Evolutionary conservation across 2,113 vertebrate species (phyloP).

Genomic region (Verasper variegatus): DNA sequence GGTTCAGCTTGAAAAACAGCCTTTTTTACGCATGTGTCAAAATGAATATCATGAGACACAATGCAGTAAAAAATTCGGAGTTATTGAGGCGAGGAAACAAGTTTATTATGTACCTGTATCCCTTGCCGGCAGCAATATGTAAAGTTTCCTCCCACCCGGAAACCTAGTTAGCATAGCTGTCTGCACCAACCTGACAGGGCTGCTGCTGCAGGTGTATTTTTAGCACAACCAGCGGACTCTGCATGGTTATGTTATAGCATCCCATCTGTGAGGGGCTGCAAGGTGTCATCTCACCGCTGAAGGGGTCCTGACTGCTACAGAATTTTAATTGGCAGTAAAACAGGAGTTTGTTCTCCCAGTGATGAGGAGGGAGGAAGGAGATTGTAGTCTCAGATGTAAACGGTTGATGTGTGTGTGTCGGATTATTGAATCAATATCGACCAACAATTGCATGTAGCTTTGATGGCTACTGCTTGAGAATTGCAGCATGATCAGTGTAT

Average conservation of each 20-base stretch:
- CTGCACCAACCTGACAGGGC: slow-evolving; percentile 41
- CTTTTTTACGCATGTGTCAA: neutral
- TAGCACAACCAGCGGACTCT: slow-evolving; percentile 44
- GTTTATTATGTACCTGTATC: slow-evolving; percentile 25
- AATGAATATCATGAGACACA: slow-evolving; percentile 11
- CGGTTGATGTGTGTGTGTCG: neutral
- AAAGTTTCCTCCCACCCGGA: slow-evolving; percentile 42
- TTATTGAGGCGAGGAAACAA: slow-evolving; percentile 24
- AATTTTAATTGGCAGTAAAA: slow-evolving; percentile 71
- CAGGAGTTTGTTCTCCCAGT: slow-evolving; percentile 23
- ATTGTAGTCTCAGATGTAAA: neutral
- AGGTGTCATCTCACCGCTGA: slow-evolving; percentile 61
- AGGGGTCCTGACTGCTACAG: slow-evolving; percentile 42
- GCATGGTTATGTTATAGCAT: slow-evolving; percentile 30
- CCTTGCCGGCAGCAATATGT: slow-evolving; percentile 17
- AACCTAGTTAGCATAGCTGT: slow-evolving; percentile 60
- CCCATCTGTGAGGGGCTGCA: slow-evolving; percentile 45
- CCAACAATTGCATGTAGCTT: slow-evolving; percentile 9
- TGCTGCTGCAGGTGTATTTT: slow-evolving; percentile 67
- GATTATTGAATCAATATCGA: slow-evolving; percentile 6
- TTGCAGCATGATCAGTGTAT: slow-evolving; percentile 2
- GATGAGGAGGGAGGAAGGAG: slow-evolving; percentile 18
- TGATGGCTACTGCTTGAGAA: slow-evolving; percentile 14
- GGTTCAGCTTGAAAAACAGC: neutral
- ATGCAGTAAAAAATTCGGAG: slow-evolving; percentile 1